phyloP scores from a whole-genome alignment of 2,888 invertebrate genomes.

The Ferrisia virgata region DNA sequence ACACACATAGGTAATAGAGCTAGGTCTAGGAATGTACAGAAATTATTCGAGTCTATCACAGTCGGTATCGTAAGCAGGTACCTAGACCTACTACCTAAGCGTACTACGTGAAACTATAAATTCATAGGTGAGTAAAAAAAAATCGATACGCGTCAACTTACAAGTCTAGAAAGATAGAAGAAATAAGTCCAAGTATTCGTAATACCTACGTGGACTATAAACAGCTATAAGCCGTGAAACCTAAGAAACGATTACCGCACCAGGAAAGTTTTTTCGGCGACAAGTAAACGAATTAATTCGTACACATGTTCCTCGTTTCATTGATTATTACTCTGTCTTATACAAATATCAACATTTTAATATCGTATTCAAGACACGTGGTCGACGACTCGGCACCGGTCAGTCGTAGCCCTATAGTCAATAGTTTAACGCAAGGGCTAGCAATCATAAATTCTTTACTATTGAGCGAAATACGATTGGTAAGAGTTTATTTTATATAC shows the following conservation, averaged over 20 bases:
- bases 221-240: background rate
- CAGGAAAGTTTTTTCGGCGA: background rate
- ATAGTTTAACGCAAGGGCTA: background rate
- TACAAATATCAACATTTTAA: background rate
- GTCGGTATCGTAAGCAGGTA: too few relatives aligned
- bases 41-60: too few relatives aligned
- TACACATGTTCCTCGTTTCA: constrained; percentile 6
- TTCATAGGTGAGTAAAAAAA: background rate
- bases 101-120: too few relatives aligned
- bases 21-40: too few relatives aligned
- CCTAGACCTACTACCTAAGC: too few relatives aligned
- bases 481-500: too few relatives aligned
- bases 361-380: background rate
- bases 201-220: too few relatives aligned
- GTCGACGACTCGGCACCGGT: background rate
- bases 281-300: background rate
- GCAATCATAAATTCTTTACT: too few relatives aligned
- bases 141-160: background rate
- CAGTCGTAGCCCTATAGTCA: too few relatives aligned
- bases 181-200: background rate
- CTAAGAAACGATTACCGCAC: background rate
- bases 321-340: background rate
- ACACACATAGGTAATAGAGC: background rate
- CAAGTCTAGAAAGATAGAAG: background rate
- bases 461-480: too few relatives aligned